Evolutionary conservation across 2,797 vertebrate species (phyloP), one percentile per base, ranked within the genome.

Genomic region (Platalea minor): DNA sequence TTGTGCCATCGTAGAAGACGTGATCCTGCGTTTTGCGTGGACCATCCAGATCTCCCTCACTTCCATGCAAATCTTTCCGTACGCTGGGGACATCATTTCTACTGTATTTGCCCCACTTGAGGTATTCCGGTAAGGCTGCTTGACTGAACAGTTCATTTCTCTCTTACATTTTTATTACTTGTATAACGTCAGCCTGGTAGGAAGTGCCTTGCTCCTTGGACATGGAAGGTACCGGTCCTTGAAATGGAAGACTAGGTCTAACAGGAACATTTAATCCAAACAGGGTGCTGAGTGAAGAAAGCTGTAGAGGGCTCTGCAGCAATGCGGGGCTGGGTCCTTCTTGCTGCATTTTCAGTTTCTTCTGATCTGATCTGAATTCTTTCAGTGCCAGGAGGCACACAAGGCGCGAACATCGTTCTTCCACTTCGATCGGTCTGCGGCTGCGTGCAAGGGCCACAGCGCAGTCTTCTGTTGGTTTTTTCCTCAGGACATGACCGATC

Each of bases 1-100:
- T 94, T 99, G 99, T 97, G 99, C 99, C 97, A 99, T 99, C 93
- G 97, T 99, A 81, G 99, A 99, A 93, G 99, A 99, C 5, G 98
- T 99, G 88, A 98, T 99, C 91, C 87, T 99, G 92, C 99, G 99
- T 45, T 99, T 99, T 78, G 98, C 99, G 3, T 99, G 99, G 99
- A 99, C 99, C 89, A 97, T 99, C 93, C 99, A 99, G 37, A 96
- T 99, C 87, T 98, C 99, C 26, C 96, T 99, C 89, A 98, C 98
- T 75, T 97, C 98, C 33, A 89, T 98, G 80, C 95, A 97, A 8
- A 61, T 85, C 15, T 89, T 97, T 9, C 89, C 97, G 1, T 92
- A 97, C 9, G 98, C 98, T 50, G 96, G 97, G 2, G 99, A 99
- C 91, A 98, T 99, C 43, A 97, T 99, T 95, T 98, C 98, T 41